Evolutionary conservation across 2,113 vertebrate species (phyloP).

Genomic region (mouse (Mus musculus)): GRCm39 chr1:124259501-124260000

Average conservation of each 20-base stretch:
- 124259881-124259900: background rate
- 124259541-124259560: constrained; percentile 43
- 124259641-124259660: background rate
- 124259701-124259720: background rate
- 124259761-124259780: background rate
- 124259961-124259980: background rate
- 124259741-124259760: background rate
- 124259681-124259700: constrained; percentile 21
- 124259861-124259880: background rate
- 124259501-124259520: constrained; percentile 41
- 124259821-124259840: background rate
- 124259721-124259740: background rate
- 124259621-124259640: background rate
- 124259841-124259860: background rate
- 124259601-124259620: background rate
- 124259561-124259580: constrained; percentile 26
- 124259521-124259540: background rate
- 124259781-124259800: background rate
- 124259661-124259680: background rate
- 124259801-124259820: background rate
- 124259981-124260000: background rate
- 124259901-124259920: background rate
- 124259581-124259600: constrained; percentile 14
- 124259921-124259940: background rate
- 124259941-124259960: background rate